A percentile compares a stretch with the other conserved stretches of the same genome.
These are phyloP conservation scores for Gallinago undulata DNA, from an alignment of 2,113 vertebrate species.

Conservation along the genomic window DNA sequence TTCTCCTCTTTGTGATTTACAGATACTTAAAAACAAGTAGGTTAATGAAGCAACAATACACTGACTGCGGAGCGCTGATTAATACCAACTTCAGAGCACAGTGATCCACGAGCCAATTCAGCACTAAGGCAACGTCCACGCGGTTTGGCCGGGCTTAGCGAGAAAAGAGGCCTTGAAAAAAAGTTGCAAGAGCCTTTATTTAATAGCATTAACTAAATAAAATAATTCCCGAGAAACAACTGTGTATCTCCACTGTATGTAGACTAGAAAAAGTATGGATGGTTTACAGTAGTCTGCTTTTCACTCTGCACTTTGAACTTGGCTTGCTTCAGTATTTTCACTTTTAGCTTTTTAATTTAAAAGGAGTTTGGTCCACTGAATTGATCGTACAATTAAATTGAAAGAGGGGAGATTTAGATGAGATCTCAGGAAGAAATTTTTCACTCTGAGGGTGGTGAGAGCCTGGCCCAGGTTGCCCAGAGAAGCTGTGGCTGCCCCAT, in stretches of 20 bases:
- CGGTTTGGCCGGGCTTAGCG: not conserved
- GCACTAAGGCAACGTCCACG: not conserved
- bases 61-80: slow-evolving; percentile 51
- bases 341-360: not conserved
- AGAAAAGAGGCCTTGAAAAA: not conserved
- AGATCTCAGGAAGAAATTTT: not conserved
- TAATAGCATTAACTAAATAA: not conserved
- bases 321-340: not conserved
- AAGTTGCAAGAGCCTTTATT: not conserved
- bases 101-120: slow-evolving; percentile 15
- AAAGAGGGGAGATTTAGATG: not conserved
- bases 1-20: slow-evolving; percentile 60
- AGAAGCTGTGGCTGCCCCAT: not conserved
- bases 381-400: not conserved
- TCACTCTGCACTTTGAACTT: not conserved
- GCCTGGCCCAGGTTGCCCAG: not conserved
- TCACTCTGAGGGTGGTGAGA: not conserved
- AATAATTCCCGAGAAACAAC: not conserved
- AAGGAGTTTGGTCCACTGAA: not conserved
- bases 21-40: slow-evolving; percentile 67
- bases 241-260: not conserved
- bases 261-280: not conserved
- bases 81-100: slow-evolving; percentile 35
- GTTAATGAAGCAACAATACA: slow-evolving; percentile 67
- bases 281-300: not conserved